Percentiles rank a stretch among this genome's conserved stretches.
phyloP scores from a whole-genome alignment of 2,797 vertebrate genomes.

The Xiphorhynchus erythropygius region DNA sequence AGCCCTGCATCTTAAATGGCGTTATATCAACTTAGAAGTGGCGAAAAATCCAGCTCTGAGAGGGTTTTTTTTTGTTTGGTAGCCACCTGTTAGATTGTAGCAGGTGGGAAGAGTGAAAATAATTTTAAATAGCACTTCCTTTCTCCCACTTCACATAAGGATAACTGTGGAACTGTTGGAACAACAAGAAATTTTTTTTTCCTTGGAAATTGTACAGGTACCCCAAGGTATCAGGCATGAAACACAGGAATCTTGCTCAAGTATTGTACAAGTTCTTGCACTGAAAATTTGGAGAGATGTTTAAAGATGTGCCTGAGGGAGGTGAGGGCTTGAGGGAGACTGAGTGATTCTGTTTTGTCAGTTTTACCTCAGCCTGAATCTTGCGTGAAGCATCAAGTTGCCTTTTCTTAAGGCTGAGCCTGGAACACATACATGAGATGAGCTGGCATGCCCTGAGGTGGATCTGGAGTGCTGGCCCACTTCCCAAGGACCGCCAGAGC shows the following conservation, averaged over 20 bases:
- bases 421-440: background rate
- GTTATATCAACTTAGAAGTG: background rate
- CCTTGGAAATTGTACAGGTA: background rate
- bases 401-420: background rate
- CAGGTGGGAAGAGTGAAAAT: background rate
- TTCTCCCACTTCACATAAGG: background rate
- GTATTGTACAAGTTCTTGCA: background rate
- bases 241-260: background rate
- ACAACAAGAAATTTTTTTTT: background rate
- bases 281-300: background rate
- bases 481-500: slow-evolving; percentile 33
- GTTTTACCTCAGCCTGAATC: slow-evolving; percentile 6
- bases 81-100: background rate
- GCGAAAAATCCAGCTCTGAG: background rate
- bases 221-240: background rate
- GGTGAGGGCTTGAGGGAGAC: background rate
- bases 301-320: background rate
- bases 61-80: background rate
- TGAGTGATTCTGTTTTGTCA: background rate
- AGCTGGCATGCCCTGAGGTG: background rate
- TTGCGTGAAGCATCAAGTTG: background rate
- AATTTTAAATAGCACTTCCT: background rate
- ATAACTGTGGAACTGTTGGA: background rate
- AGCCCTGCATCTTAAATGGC: background rate
- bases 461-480: background rate